Base-by-base conservation (phyloP, 2,797 vertebrate species). In the Leontopithecus rosalia region DNA sequence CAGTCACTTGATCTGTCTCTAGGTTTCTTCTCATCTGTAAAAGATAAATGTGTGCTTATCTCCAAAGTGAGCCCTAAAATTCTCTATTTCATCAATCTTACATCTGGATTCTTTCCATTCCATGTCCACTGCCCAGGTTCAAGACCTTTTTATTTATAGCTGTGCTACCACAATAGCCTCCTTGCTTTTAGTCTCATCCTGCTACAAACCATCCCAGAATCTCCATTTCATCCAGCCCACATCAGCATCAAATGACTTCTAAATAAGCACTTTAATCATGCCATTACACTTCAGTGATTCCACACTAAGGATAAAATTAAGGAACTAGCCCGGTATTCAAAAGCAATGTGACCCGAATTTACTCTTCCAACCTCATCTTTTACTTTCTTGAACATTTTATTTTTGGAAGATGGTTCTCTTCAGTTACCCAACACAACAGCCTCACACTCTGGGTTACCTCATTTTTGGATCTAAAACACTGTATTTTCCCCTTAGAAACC, bases 381-480 rank as follows among this genome's bases (percentile, higher is more conserved):
- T 2, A 64, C n/a, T 83, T 96, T 50, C 50, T 24, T 72, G 15
- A 92, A 92, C 4, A 8, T 91, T 89, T 83, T 82, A 61, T 50
- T 50, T 90, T 88, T 83, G 36, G 43, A 12, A 80, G 61, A 92
- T 14, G 61, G 14, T 22, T 41, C 52, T 80, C 79, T 57, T 82
- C 50, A 57, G 24, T 84, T 67, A 84, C 20, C 28, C n/a, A 93
- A 90, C 43, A 82, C 20, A 90, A 80, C 13, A 80, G 67, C 46
- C 75, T 96, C 30, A 90, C 30, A 87, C 24, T 77, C 43, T 89
- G 24, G 95, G 15, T 7, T 79, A 36, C 13, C 30, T 61, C 86
- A 95, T 46, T 48, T 72, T 93, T 88, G 50, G 43, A 85, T 30
- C 64, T 73, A n/a, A 93, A 94, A 94, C 61, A 90, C 26, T 11